Evolutionary conservation across 2,888 invertebrate genomes (phyloP), one percentile per base, ranked within the genome.

Genomic region (Tipula confusa): DNA sequence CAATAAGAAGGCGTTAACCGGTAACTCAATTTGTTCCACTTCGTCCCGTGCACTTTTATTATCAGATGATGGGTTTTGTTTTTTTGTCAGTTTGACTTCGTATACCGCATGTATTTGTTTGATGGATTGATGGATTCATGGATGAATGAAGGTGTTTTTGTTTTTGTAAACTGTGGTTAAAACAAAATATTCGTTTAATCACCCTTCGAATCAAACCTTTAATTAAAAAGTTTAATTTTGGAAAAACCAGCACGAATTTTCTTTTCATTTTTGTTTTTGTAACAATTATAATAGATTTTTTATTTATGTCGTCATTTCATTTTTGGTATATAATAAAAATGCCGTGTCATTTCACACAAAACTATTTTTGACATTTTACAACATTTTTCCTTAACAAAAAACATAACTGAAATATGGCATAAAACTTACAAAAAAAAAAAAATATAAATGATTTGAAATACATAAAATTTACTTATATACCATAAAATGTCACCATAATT

Each of bases 1-100:
- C 80, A 80, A 80, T 80, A 80, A 80, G 80, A 80, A 80, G 80
- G 80, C 80, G 80, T 80, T 80, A 80, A 80, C 80, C 80, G 80
- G 80, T 80, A 80, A 80, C 29, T 80, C 31, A 80, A 80, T 80
- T 80, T 80, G 80, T 80, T 80, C 80, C 80, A 80, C 29, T 80
- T 80, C 31, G 64, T 64, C 7, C 64, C 64, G 64, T 2, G 64
- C 64, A 9, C 64, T 64, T 64, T 18, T 18, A 64, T 24, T 24
- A 64, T 24, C 64, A 24, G 38, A n/a, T 7, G 43, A 64, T 64
- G 64, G 64, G 64, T 24, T 24, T 24, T 64, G 2, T 24, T 64
- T 9, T 43, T 24, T 64, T 64, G 64, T 64, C 64, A 64, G 64
- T 64, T 64, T 24, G 24, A 24, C 24, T 24, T 64, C 24, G 5